A percentile compares a stretch with the other conserved stretches of the same genome.
Evolutionary conservation across 2,113 vertebrate species (phyloP).

Genomic region (Phrynosoma blainvillii): DNA sequence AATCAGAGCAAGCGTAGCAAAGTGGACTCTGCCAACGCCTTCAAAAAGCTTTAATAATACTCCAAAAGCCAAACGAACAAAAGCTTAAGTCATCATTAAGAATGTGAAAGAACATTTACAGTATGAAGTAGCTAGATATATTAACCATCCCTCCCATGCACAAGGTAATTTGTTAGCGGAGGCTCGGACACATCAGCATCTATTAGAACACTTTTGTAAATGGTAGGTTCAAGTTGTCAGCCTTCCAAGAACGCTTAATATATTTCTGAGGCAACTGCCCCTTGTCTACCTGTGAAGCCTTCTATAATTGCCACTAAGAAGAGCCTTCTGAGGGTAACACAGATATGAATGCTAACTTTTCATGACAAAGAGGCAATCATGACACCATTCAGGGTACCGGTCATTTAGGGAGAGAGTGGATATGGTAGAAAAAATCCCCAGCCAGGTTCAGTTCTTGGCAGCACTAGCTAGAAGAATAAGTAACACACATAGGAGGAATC

Average conservation of each 20-base stretch:
- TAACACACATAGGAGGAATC: too few relatives aligned
- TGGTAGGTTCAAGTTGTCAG: not conserved
- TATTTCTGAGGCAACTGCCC: not conserved
- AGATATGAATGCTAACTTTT: not conserved
- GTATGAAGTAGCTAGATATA: not conserved
- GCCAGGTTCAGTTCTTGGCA: not conserved
- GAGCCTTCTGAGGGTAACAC: not conserved
- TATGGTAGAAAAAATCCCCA: not conserved
- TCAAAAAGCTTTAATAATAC: not conserved
- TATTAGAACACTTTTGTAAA: conserved; percentile 9
- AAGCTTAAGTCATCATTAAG: conserved; percentile 16
- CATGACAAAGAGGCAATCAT: not conserved
- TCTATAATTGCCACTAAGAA: conserved; percentile 11
- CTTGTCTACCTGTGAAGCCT: not conserved
- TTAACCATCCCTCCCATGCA: not conserved
- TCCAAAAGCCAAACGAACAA: not conserved
- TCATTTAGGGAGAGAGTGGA: too few relatives aligned
- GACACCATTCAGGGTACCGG: not conserved
- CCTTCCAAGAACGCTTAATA: not conserved
- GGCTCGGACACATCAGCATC: conserved; percentile 23
- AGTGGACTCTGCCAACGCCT: not conserved
- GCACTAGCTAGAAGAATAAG: not conserved
- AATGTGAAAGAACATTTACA: conserved; percentile 18
- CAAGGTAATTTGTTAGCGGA: not conserved
- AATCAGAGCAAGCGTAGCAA: not conserved